Evolutionary conservation across 2,797 vertebrate genomes (phyloP), one percentile per base, ranked within the genome.

Genomic region (Garrulus glandarius): DNA sequence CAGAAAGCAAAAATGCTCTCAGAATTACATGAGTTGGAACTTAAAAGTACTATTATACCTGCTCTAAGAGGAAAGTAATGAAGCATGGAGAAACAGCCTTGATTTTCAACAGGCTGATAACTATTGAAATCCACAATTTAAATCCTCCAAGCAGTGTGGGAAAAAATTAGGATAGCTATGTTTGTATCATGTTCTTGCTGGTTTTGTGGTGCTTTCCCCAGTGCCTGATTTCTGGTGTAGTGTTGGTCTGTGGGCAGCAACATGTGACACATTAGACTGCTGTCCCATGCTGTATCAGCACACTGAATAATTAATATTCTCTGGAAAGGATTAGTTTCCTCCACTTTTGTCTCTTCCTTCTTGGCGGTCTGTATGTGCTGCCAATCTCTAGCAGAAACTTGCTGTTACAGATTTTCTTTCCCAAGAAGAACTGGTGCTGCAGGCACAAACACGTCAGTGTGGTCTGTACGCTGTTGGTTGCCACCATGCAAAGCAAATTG

Each of bases 231-330:
- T 32, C 64, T 83, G 60, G 22, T 74, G 64, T 17, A 7, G 49
- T 15, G 21, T 72, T 47, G 34, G n/a, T 77, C 75, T 76, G 75
- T 49, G 75, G 68, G 34, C 55, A 89, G 34, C 67, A 64, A 37
- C 1, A 1, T 2, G 7, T 11, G 39, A 69, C 32, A 29, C 5
- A 0, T 23, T 69, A 44, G 30, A 46, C n/a, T 53, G n/a, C 68
- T 60, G 41, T 68, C 44, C 43, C 20, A 11, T 20, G 20, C 44
- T 70, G 10, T 87, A 41, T 69, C 56, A 67, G 71, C 60, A 37
- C 27, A 63, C 34, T 60, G 49, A 87, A 77, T 87, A 91, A 92
- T 92, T 89, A 72, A 84, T 64, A 64, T 36, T 80, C 41, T 87
- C 57, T 71, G 57, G 46, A 81, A 92, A 68, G 56, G 53, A 64